phyloP scores from a whole-genome alignment of 2,113 vertebrate species.

The Vicugna pacos region DNA sequence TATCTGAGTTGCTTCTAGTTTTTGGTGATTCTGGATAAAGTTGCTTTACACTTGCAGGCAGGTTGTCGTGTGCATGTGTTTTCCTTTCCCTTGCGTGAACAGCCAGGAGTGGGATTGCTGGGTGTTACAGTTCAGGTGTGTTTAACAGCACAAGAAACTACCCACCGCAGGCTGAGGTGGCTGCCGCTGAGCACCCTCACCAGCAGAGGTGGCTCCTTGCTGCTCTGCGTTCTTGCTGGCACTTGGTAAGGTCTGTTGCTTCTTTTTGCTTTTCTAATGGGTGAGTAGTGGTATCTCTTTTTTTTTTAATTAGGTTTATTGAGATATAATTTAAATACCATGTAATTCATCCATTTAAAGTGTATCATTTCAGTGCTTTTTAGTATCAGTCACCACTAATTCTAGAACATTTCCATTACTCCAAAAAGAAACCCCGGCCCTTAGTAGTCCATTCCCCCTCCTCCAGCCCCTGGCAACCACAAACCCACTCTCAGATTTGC shows the following conservation, averaged over 20 bases:
- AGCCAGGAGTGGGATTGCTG: neutral
- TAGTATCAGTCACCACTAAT: neutral
- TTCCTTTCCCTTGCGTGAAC: neutral
- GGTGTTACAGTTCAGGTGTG: neutral
- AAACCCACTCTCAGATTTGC: neutral
- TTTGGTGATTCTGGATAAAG: neutral
- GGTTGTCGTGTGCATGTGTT: neutral
- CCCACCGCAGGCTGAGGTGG: neutral
- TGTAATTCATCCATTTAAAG: neutral
- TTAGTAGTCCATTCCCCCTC: neutral
- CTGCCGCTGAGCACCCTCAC: too few relatives aligned
- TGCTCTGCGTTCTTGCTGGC: accelerated
- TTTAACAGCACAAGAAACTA: neutral
- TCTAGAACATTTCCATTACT: neutral
- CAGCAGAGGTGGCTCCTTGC: neutral
- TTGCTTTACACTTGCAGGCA: neutral
- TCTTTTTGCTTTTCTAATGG: neutral
- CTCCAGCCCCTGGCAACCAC: neutral
- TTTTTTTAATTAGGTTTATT: neutral
- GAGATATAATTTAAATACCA: neutral
- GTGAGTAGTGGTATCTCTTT: neutral
- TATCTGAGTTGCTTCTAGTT: neutral
- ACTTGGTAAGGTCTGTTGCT: too few relatives aligned
- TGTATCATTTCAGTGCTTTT: neutral
- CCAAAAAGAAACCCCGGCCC: neutral